These are phyloP conservation scores for Halcyon badia DNA, from an alignment of 2,797 vertebrate species.

Conservation along the genomic window DNA sequence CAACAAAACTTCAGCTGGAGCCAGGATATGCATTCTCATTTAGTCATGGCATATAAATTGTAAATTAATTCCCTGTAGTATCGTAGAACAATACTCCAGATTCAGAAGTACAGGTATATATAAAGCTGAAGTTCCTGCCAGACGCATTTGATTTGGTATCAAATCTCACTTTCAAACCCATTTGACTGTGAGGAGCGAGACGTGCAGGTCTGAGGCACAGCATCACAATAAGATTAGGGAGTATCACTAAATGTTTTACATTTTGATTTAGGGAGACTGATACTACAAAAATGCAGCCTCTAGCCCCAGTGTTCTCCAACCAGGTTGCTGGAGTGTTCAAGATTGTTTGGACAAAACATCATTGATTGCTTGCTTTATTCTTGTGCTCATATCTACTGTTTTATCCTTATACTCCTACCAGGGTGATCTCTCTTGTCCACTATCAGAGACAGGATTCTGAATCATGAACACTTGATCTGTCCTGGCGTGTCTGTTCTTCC, in stretches of 20 bases:
- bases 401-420: not conserved
- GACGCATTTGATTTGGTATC: not conserved
- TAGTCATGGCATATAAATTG: not conserved
- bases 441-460: not conserved
- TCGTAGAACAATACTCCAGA: not conserved
- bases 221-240: not conserved
- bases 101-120: not conserved
- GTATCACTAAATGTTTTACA: not conserved
- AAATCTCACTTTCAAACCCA: not conserved
- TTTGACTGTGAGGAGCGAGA: rapidly evolving
- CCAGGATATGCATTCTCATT: not conserved
- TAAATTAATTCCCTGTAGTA: not conserved
- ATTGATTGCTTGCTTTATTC: not conserved
- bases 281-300: not conserved
- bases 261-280: not conserved
- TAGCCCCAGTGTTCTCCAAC: not conserved
- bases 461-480: not conserved
- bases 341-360: not conserved
- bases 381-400: not conserved
- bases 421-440: not conserved
- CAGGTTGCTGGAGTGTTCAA: not conserved
- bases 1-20: not conserved
- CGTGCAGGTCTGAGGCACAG: not conserved
- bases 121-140: not conserved
- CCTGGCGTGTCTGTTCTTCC: not conserved